Evolutionary conservation across 2,113 vertebrate genomes (phyloP).

Genomic region (Hydrochoerus hydrochaeris): DNA sequence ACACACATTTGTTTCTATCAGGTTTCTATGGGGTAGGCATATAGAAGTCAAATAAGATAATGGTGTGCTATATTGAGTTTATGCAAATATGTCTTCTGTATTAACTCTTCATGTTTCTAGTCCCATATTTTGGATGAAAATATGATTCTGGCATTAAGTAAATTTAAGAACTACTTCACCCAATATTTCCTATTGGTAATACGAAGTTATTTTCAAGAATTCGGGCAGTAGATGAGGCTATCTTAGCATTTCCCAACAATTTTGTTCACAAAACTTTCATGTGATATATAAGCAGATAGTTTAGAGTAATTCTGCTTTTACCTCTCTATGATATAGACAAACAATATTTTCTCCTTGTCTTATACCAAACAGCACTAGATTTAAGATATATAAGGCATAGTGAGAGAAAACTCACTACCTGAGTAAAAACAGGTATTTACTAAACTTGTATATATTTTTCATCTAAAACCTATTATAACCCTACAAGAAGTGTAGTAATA

Average conservation of each 20-base stretch:
- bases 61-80: background rate
- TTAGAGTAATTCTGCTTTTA: background rate
- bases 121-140: background rate
- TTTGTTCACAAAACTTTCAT: slow-evolving; percentile 9
- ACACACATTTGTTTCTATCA: background rate
- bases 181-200: background rate
- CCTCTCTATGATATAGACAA: background rate
- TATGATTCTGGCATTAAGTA: background rate
- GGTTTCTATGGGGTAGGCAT: background rate
- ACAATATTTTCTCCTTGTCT: slow-evolving; percentile 15
- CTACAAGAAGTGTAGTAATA: background rate
- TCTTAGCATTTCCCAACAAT: slow-evolving; percentile 18
- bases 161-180: background rate
- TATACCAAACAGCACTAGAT: background rate
- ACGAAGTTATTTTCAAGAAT: background rate
- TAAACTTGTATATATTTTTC: background rate
- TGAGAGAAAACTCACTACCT: background rate
- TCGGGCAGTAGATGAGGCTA: background rate
- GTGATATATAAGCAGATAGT: background rate
- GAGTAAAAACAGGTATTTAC: background rate
- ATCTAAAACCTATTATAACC: background rate
- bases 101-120: slow-evolving; percentile 2
- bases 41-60: background rate
- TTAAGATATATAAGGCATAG: background rate
- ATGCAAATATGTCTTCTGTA: background rate